A percentile compares a stretch with the other conserved stretches of the same genome.
These are phyloP conservation scores for Atta colombica DNA, from an alignment of 1,140 invertebrate species.

Conservation along the genomic window DNA sequence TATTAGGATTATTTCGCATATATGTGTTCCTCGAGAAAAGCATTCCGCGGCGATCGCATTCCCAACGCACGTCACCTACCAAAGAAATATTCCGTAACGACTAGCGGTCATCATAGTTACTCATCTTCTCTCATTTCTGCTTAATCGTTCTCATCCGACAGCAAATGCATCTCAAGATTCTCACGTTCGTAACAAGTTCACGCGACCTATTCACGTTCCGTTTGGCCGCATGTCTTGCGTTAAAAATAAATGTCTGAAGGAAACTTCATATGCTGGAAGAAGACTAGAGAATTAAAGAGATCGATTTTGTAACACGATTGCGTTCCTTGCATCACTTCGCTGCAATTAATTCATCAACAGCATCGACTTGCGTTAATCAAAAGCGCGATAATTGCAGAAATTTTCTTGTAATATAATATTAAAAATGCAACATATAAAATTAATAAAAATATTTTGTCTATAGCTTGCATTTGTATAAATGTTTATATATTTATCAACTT, in stretches of 20 bases:
- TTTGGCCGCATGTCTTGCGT: background rate
- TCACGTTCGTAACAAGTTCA: slow-evolving; percentile 38
- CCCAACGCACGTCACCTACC: slow-evolving; percentile 15
- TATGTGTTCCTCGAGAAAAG: background rate
- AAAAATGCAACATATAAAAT: background rate
- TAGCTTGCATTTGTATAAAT: background rate
- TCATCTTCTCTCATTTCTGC: slow-evolving; percentile 65
- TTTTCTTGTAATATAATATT: background rate
- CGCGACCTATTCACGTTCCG: slow-evolving; percentile 29
- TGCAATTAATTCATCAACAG: slow-evolving; percentile 14
- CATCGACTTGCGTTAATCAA: background rate
- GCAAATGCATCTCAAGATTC: slow-evolving; percentile 54
- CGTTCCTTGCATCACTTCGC: background rate
- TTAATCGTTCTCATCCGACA: slow-evolving; percentile 64
- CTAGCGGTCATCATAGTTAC: slow-evolving; percentile 69
- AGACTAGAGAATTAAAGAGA: background rate
- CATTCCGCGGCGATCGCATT: slow-evolving; percentile 43
- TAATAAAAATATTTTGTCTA: background rate
- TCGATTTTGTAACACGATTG: slow-evolving; percentile 8
- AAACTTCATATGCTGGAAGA: background rate
- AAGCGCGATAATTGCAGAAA: background rate
- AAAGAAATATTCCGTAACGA: slow-evolving; percentile 71
- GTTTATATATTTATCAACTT: background rate
- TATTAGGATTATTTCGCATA: slow-evolving; percentile 32
- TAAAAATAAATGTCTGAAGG: slow-evolving; percentile 16